Evolutionary conservation across 2,797 vertebrate genomes (phyloP), one percentile per base, ranked within the genome.

Genomic region (Lycodopsis pacificus): DNA sequence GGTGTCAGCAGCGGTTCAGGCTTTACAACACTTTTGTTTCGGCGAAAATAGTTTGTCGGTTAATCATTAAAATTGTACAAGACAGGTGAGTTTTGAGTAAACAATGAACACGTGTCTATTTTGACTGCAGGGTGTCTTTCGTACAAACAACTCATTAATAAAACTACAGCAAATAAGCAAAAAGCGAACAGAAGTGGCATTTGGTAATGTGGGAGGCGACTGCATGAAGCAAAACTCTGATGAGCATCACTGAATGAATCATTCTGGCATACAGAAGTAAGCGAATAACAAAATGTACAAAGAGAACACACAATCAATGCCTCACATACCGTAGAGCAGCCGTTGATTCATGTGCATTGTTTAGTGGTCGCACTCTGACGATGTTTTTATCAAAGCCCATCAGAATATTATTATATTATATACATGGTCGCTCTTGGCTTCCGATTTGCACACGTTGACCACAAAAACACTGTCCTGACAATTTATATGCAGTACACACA

Each of bases 131-230:
- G 49, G 53, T 58, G 59, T 69, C 57, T 63, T 81, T 56, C 9
- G 19, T 19, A 64, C 30, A 70, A 78, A 85, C 61, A 66, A 19
- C 25, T 78, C 54, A 80, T 83, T 79, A 85, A 86, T 73, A 84
- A 80, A 89, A 82, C 59, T 66, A 58, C 61, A 83, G 67, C 62
- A 72, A 67, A 83, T 80, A 51, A 89, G 82, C 63, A 89, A 89
- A 92, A 91, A 76, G 82, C 85, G 73, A 88, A 86, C 81, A 89
- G 74, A 90, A 83, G 85, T 91, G 89, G 89, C 91, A 93, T 94
- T 93, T 92, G 91, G 84, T 83, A 7, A 86, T 82, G 92, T 94
- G 89, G 92, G 91, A 90, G 71, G 90, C 81, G 48, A 82, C 74
- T 79, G 86, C 81, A 80, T 83, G 80, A 75, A 79, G 77, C 78